Percentiles rank a stretch among this genome's conserved stretches.
phyloP scores from a whole-genome alignment of 2,113 vertebrate species.

The Pterocles orientalis region DNA sequence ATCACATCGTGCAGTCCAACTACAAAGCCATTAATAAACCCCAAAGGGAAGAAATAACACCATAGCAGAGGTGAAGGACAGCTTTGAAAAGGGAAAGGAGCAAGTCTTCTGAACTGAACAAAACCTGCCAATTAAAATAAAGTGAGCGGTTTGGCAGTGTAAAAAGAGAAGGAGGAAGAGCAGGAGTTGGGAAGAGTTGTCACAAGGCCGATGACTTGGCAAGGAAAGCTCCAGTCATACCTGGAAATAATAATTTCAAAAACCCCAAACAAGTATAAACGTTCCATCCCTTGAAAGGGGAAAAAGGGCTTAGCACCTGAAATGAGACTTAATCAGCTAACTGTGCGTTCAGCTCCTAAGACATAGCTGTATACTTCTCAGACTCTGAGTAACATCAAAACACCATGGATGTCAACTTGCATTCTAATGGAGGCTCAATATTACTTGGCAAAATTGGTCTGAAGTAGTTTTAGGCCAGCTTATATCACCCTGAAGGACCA shows the following conservation, averaged over 20 bases:
- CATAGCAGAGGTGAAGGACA: not conserved
- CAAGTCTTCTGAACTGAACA: not conserved
- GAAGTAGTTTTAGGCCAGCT: not conserved
- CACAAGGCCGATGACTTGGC: not conserved
- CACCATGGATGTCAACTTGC: not conserved
- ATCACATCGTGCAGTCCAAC: not conserved
- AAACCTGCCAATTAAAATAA: not conserved
- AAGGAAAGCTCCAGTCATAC: not conserved
- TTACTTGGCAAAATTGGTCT: not conserved
- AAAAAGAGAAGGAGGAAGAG: not conserved
- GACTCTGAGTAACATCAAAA: not conserved
- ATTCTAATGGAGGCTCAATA: not conserved
- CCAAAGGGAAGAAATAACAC: not conserved
- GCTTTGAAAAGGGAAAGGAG: not conserved
- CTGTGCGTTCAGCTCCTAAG: accelerated
- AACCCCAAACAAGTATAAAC: not conserved
- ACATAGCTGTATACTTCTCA: not conserved
- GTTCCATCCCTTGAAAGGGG: not conserved
- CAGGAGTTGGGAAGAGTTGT: not conserved
- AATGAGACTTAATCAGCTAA: not conserved
- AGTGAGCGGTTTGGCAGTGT: not conserved
- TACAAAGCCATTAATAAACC: not conserved
- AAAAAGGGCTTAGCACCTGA: not conserved
- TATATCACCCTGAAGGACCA: not conserved
- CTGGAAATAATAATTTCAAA: not conserved